Evolutionary conservation across 2,888 invertebrate species (phyloP), one percentile per base, ranked within the genome.

Genomic region (Abscondita cerata): DNA sequence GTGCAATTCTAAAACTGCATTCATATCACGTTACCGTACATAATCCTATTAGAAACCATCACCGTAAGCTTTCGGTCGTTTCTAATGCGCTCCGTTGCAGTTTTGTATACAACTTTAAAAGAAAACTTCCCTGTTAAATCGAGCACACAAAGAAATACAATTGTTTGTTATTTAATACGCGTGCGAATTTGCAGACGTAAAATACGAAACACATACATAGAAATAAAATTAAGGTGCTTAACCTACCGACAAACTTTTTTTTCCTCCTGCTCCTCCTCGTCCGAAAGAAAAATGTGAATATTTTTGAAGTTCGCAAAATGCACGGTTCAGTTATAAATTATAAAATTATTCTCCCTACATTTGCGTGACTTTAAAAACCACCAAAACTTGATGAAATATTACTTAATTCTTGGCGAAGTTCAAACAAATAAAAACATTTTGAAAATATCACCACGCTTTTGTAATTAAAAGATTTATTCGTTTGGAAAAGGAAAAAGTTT

Each of bases 271-370:
- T 58, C 44, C 58, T 58, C 34, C n/a, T n/a, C n/a, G n/a, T n/a
- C n/a, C n/a, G n/a, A 33, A 44, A 52, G 58, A 58, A 52, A 51
- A 57, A 52, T 44, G 52, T 47, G 59, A 59, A 59, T 59, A 62
- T 57, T 62, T 62, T 62, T 62, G 51, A 61, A 61, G 55, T 60
- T 59, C 38, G 46, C 52, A 33, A 46, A 38, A 44, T 25, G n/a
- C 58, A 62, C 57, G 66, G 64, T 62, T 66, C 62, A 33, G 67
- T 64, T 60, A 67, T 67, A 67, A 64, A 67, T 67, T 66, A 52
- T 59, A 55, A 53, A 64, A 60, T 59, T 64, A 60, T 57, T 62
- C 67, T 57, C 56, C 51, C 57, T 56, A 53, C 52, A 48, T 47
- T 62, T 62, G 58, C 59, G 62, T 62, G 58, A 59, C 53, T 62